Base-by-base conservation (phyloP, 2,888 invertebrate species). In the Steromphala cineraria region DNA sequence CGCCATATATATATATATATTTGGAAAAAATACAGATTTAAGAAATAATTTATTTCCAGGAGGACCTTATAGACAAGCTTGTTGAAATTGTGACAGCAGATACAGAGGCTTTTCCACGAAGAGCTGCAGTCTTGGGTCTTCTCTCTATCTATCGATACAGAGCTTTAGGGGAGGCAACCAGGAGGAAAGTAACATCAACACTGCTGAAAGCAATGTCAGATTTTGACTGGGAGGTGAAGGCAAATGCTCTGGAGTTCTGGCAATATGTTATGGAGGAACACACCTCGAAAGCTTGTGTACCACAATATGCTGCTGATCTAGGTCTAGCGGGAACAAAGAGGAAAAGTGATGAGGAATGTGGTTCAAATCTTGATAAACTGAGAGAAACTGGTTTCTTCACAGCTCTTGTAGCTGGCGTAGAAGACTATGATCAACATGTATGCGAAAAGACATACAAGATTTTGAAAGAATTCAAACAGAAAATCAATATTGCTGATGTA, bases 171-270 rank as follows among this genome's bases (percentile, higher is more conserved):
- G 74, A 36, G 10, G 28, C 75, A 17, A 55, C 15, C 17, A 75
- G 40, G n/a, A 67, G 71, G 28, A 15, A 10, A 17, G 13, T 79
- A 10, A 46, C 81, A 71, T 77, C 78, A 10, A 56, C 81, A 0
- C 31, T 86, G 53, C 55, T 36, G 10, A 24, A 40, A n/a, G 82
- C 86, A 5, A 75, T 84, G 15, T 67, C 81, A 3, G 91, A 91
- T 80, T 88, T 90, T 86, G 91, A 91, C 82, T 91, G 91, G 91
- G 90, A 91, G 67, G 91, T 91, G 31, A 89, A 91, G 75, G 80
- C 87, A 7, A 76, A 76, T 24, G 86, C 82, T 17, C 76, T 90
- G 5, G 79, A 84, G 5, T 88, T 89, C 83, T 86, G 89, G 84
- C 80, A 84, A 17, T 71, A 67, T 13, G 24, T 86, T 10, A 55